Evolutionary conservation across 1,140 invertebrate species (phyloP).

Genomic region (Trachymyrmex cornetzi): DNA sequence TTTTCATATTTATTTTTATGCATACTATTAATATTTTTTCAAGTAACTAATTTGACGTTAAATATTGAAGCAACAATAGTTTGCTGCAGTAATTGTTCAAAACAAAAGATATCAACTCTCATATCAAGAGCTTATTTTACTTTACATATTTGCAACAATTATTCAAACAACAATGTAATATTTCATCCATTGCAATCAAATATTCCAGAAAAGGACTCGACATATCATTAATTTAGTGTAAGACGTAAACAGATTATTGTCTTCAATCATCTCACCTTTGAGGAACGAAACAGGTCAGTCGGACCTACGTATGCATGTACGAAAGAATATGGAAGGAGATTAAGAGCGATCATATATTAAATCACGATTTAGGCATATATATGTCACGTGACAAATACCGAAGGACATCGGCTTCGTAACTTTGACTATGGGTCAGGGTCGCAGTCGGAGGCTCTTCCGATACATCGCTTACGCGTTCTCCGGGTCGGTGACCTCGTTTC

Average conservation of each 20-base stretch:
- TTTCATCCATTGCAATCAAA: not conserved
- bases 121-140: not conserved
- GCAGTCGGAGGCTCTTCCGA: constrained; percentile 43
- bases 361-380: not conserved
- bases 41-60: not conserved
- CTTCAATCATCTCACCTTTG: constrained; percentile 9
- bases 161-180: not conserved
- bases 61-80: not conserved
- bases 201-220: not conserved
- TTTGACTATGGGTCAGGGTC: constrained; percentile 77
- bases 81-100: not conserved
- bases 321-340: not conserved
- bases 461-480: constrained; percentile 35
- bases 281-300: not conserved
- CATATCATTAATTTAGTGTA: constrained; percentile 8
- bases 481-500: constrained; percentile 76
- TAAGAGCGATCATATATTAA: constrained; percentile 7
- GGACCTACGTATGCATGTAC: not conserved
- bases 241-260: not conserved
- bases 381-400: constrained; percentile 23
- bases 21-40: not conserved
- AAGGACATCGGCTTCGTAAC: constrained; percentile 17
- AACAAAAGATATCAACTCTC: not conserved
- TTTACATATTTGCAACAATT: not conserved
- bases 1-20: not conserved